Conservation (phyloP, 2,888 invertebrate species). For the Plebejus argus region DNA sequence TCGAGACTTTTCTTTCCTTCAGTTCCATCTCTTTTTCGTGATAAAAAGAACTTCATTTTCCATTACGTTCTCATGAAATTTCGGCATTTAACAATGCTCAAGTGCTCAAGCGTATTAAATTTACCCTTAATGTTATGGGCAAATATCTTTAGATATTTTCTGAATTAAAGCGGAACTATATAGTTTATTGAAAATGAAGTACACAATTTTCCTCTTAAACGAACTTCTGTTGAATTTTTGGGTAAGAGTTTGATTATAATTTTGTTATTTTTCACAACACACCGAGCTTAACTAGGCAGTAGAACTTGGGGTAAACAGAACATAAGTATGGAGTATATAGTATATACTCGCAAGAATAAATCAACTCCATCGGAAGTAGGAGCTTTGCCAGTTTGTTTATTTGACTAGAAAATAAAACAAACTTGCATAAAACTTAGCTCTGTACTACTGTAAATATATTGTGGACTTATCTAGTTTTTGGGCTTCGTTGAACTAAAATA, state of each 20-base stretch:
- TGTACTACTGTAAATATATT: neutral
- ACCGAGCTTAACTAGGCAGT: slow-evolving; percentile 3
- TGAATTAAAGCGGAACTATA: neutral
- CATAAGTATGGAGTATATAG: neutral
- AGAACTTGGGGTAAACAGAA: neutral
- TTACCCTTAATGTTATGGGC: neutral
- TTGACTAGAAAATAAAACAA: slow-evolving; percentile 16
- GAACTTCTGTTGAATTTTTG: neutral
- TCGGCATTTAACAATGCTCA: neutral
- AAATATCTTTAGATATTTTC: neutral
- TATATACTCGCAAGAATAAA: neutral
- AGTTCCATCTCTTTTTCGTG: neutral
- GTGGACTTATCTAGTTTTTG: neutral
- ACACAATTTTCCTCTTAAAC: neutral
- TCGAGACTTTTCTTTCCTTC: slow-evolving; percentile 3
- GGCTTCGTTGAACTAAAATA: neutral
- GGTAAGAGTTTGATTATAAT: neutral
- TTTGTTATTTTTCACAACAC: slow-evolving; percentile 14
- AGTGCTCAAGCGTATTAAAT: neutral
- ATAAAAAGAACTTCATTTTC: neutral
- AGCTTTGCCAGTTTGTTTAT: slow-evolving; percentile 12
- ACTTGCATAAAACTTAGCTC: neutral
- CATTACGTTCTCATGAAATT: neutral
- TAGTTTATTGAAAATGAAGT: neutral
- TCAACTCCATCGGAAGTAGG: slow-evolving; percentile 17